A percentile compares a stretch with the other conserved stretches of the same genome.
phyloP scores from a whole-genome alignment of 2,113 vertebrate species.

The Echinops telfairi region DNA sequence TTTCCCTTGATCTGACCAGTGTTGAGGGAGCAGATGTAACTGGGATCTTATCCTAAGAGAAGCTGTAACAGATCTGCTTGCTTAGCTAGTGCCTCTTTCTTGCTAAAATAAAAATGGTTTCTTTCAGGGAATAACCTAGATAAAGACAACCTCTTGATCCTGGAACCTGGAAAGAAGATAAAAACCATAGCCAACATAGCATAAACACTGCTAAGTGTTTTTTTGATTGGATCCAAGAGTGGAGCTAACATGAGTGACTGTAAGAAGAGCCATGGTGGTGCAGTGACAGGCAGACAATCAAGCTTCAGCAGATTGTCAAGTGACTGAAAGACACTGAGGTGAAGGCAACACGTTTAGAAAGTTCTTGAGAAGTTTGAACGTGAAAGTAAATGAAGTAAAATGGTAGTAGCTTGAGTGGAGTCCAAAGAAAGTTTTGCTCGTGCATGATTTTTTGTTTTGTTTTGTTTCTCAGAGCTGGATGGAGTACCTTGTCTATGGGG shows the following conservation, averaged over 20 bases:
- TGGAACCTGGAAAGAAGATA: not conserved
- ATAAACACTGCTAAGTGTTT: not conserved
- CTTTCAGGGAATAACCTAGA: not conserved
- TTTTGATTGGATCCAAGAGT: not conserved
- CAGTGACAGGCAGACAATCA: no score
- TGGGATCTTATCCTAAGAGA: not conserved
- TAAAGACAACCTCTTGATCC: accelerated
- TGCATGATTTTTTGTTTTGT: not conserved
- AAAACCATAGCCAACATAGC: no score
- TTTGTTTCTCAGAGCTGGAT: not conserved
- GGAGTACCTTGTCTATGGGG: no score
- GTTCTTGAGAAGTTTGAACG: not conserved
- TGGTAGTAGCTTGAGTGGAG: no score
- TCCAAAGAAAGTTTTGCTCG: not conserved
- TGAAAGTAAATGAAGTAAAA: not conserved
- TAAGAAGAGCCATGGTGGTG: accelerated
- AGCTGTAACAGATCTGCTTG: not conserved
- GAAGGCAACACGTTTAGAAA: accelerated
- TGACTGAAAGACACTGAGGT: accelerated
- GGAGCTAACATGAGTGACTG: accelerated
- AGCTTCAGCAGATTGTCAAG: accelerated
- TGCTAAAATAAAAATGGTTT: not conserved
- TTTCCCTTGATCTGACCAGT: not conserved
- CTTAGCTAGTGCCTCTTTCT: not conserved
- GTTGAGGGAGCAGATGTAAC: not conserved